A percentile compares a stretch with the other conserved stretches of the same genome.
Conservation (phyloP, 2,797 vertebrate genomes). For the Prunella strophiata region DNA sequence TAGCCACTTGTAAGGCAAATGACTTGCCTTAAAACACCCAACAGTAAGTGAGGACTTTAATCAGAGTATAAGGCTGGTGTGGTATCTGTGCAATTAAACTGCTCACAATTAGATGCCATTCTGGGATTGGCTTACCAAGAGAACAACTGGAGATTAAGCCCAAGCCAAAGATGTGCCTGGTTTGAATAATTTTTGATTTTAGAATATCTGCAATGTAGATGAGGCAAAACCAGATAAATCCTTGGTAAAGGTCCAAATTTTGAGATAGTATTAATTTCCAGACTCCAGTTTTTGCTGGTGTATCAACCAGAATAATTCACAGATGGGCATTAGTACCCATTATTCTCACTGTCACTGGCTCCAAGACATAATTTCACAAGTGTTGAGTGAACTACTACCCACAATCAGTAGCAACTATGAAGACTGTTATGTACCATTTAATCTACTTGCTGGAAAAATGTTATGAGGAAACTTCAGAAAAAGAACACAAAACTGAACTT, state of each 20-base stretch:
- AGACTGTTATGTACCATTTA: neutral
- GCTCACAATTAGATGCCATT: neutral
- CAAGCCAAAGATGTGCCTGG: neutral
- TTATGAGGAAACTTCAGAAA: neutral
- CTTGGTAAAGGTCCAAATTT: neutral
- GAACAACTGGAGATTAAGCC: neutral
- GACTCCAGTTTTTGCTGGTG: neutral
- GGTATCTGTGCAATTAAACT: neutral
- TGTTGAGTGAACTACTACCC: neutral
- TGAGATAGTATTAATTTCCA: neutral
- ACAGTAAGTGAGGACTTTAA: neutral
- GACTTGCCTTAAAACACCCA: neutral
- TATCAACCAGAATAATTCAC: neutral
- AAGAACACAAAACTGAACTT: neutral
- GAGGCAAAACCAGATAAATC: neutral
- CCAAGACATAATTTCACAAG: neutral
- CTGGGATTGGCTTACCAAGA: neutral
- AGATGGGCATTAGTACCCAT: neutral
- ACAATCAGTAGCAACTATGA: neutral
- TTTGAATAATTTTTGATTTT: neutral
- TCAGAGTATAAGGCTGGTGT: neutral
- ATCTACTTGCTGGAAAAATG: neutral
- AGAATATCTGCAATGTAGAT: neutral
- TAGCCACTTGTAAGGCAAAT: neutral
- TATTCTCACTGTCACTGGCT: neutral